Evolutionary conservation across 1,140 invertebrate species (phyloP), one percentile per base, ranked within the genome.

Genomic region (Zaprionus inermis): DNA sequence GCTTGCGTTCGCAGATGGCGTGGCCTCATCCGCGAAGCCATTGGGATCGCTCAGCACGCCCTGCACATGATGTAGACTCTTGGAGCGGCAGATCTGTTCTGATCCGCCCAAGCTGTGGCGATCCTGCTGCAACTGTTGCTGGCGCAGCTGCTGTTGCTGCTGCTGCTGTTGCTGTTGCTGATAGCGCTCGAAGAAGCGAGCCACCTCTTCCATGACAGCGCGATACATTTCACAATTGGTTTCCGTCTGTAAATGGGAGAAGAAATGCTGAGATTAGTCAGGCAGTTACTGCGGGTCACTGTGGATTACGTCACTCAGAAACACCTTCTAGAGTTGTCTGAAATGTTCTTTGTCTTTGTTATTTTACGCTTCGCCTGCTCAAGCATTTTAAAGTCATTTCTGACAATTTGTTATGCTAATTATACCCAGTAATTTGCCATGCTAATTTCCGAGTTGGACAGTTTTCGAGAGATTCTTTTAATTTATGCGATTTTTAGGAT

Each of bases 141-240:
- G 66, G 30, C 68, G 56, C 54, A 78, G 77, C 34, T 84, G 84
- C 16, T 70, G 77, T 24, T 72, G 69, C 30, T 75, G 72, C 28
- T 68, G 68, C n/a, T 82, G 80, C 44, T 80, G 82, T n/a, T n/a
- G n/a, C n/a, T 28, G 24, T 28, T 81, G 67, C 44, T 92, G 93
- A 10, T 95, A 94, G 90, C 95, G 94, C 80, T 96, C 96, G 75
- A 97, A 91, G 91, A 96, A 97, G 32, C 94, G 94, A 16, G 96
- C 94, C 46, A 96, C 95, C 92, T 97, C 96, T 89, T 96, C 95
- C 93, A 97, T 95, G 71, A 97, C 93, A 11, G 95, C 95, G 78
- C 95, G 94, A 91, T 96, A 96, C 96, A 97, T 97, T 90, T 96
- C 94, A 72, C 95, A 94, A 91, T 95, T 96, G 22, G 95, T 94